These are phyloP conservation scores for Pissodes strobi DNA, from an alignment of 1,140 invertebrate genomes.

Conservation along the genomic window DNA sequence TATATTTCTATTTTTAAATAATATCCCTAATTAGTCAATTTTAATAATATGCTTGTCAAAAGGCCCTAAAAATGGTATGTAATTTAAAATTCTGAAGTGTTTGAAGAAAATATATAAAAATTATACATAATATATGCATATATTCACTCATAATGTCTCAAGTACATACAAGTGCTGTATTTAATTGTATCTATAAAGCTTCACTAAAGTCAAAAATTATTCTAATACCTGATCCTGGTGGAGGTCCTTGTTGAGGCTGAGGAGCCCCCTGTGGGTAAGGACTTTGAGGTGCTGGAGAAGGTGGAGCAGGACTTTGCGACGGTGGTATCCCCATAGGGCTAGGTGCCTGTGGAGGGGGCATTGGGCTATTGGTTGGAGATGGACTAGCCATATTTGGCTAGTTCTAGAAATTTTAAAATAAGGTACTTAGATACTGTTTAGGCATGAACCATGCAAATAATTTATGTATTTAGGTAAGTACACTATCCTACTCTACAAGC, in stretches of 20 bases:
- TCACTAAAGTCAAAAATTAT: neutral
- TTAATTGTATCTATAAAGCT: neutral
- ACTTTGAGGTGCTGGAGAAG: constrained; percentile 57
- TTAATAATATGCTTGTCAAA: no score
- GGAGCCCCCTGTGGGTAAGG: constrained; percentile 42
- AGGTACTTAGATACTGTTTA: no score
- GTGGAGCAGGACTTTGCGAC: constrained; percentile 75
- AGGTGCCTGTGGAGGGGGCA: constrained; percentile 79
- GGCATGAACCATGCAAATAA: no score
- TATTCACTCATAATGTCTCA: no score
- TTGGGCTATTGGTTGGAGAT: constrained; percentile 77
- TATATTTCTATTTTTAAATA: no score
- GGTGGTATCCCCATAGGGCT: constrained; percentile 79
- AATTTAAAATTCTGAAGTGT: no score
- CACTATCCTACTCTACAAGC: no score
- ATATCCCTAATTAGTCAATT: no score
- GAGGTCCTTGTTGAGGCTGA: constrained; percentile 14
- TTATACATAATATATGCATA: no score
- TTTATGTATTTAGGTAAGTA: no score
- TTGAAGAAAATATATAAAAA: no score
- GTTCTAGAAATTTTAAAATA: neutral
- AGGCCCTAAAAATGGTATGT: no score
- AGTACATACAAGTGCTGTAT: neutral
- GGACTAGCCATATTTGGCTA: constrained; percentile 69
- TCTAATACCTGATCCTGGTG: constrained; percentile 14